These are phyloP conservation scores for Bucorvus abyssinicus DNA, from an alignment of 2,797 vertebrate genomes.

Conservation along the genomic window DNA sequence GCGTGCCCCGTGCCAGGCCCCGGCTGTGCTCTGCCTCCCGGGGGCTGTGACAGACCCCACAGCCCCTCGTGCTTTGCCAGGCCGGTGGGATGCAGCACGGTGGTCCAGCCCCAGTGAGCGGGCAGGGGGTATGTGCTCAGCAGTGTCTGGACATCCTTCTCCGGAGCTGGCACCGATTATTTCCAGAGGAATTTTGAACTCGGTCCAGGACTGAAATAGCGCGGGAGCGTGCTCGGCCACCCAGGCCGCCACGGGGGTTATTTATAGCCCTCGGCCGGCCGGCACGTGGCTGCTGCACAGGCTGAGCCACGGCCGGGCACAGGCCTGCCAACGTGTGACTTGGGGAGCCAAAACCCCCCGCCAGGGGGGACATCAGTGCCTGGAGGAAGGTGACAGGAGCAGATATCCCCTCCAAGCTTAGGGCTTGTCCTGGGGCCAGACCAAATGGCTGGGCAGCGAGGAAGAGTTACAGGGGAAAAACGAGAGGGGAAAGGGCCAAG, in stretches of 20 bases:
- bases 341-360: background rate
- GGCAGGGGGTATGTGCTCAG: rapidly evolving
- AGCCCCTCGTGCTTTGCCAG: rapidly evolving
- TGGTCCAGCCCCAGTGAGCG: rapidly evolving
- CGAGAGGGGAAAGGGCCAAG: background rate
- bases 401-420: rapidly evolving
- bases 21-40: background rate
- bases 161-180: background rate
- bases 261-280: background rate
- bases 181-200: slow-evolving; percentile 47
- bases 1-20: rapidly evolving
- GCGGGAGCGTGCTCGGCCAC: background rate
- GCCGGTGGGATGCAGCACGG: rapidly evolving
- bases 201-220: slow-evolving; percentile 3
- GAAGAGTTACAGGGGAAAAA: background rate
- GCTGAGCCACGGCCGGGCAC: background rate
- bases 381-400: background rate
- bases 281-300: rapidly evolving
- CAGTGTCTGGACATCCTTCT: slow-evolving; percentile 22
- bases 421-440: background rate
- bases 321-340: rapidly evolving
- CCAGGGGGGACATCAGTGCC: rapidly evolving
- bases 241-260: background rate
- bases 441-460: too few relatives aligned
- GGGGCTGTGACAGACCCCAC: background rate